Evolutionary conservation across 2,797 vertebrate species (phyloP).

Genomic region (Phoebastria nigripes): DNA sequence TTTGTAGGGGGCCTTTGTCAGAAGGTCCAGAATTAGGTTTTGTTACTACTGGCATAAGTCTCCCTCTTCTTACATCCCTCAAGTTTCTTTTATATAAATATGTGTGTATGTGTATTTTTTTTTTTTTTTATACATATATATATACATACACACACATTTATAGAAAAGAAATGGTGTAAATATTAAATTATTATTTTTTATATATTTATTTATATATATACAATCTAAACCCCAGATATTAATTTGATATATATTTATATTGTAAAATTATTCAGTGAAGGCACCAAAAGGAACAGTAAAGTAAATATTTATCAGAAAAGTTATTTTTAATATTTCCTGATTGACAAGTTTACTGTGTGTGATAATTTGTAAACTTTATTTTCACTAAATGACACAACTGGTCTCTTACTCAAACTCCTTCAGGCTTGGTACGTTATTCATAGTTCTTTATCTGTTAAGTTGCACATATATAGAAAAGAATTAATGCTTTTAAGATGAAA

Average conservation of each 20-base stretch:
- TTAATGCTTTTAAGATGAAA: neutral
- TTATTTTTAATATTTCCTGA: neutral
- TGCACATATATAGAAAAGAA: neutral
- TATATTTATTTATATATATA: neutral
- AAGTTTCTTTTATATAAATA: neutral
- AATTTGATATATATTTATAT: neutral
- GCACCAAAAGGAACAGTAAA: neutral
- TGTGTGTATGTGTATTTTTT: neutral
- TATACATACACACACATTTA: neutral
- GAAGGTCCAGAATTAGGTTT: neutral
- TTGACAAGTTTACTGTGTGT: neutral
- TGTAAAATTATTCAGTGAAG: neutral
- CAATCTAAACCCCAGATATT: neutral
- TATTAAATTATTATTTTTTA: no score
- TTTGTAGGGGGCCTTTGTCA: neutral
- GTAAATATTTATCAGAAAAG: neutral
- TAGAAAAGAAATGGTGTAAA: neutral
- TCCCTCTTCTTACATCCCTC: neutral
- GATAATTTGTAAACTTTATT: neutral
- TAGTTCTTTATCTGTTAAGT: neutral
- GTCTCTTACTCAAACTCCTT: neutral
- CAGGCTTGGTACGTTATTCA: neutral
- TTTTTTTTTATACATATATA: neutral
- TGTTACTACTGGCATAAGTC: neutral
- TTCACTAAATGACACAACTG: neutral